phyloP scores from a whole-genome alignment of 2,888 invertebrate genomes.

The Amphimallon solstitiale region DNA sequence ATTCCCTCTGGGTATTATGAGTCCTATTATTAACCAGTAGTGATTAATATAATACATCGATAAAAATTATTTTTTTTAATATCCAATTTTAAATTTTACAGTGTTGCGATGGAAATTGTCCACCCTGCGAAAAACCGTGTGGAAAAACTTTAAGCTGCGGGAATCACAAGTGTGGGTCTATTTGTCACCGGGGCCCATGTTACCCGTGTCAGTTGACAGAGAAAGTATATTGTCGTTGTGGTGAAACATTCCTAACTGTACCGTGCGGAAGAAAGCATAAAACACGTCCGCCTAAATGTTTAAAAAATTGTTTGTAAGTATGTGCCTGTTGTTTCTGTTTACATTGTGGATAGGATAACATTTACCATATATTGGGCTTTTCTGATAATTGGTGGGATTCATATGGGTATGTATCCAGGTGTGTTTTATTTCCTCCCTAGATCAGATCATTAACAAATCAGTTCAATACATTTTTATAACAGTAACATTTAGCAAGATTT shows the following conservation, averaged over 20 bases:
- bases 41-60: no score
- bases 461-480: no score
- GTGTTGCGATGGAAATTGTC: conserved; percentile 88
- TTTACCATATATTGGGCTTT: no score
- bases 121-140: conserved; percentile 86
- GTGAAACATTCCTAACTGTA: conserved; percentile 78
- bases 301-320: conserved; percentile 73
- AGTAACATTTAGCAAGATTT: no score
- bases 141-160: conserved; percentile 84
- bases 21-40: no score
- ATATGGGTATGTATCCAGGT: no score
- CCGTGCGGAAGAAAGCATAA: conserved; percentile 86
- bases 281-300: conserved; percentile 84
- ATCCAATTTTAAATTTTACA: conserved; percentile 54
- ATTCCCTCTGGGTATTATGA: no score
- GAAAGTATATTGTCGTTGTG: conserved; percentile 83
- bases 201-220: conserved; percentile 83
- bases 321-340: not conserved
- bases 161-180: conserved; percentile 84
- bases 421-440: no score
- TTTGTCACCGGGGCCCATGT: conserved; percentile 86
- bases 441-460: no score
- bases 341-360: no score
- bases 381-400: no score
- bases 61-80: conserved; percentile 23